A percentile compares a stretch with the other conserved stretches of the same genome.
Evolutionary conservation across 2,113 vertebrate genomes (phyloP).

Genomic region (Cygnus atratus): DNA sequence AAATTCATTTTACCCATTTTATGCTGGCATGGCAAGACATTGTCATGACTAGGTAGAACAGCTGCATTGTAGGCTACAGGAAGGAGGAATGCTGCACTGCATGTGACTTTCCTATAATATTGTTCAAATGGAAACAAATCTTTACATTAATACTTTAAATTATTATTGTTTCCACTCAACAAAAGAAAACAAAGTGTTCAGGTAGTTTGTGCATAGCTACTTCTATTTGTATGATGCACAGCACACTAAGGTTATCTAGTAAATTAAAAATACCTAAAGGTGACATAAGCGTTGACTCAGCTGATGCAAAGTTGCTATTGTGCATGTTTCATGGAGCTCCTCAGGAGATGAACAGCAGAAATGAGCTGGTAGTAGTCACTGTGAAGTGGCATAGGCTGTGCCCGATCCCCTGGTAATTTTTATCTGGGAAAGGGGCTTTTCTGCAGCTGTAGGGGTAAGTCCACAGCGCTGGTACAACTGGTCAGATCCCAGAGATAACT

Average conservation of each 20-base stretch:
- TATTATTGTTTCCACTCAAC: not conserved
- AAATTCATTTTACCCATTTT: constrained; percentile 31
- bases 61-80: constrained; percentile 18
- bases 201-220: not conserved
- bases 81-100: not conserved
- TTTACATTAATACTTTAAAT: not conserved
- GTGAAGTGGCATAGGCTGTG: not conserved
- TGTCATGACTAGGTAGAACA: constrained; percentile 51
- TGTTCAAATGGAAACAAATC: not conserved
- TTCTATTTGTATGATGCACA: not conserved
- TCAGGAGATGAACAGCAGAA: not conserved
- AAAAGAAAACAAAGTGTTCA: not conserved
- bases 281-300: not conserved
- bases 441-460: not conserved
- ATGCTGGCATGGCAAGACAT: constrained; percentile 22
- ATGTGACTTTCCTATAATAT: not conserved
- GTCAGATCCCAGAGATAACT: constrained; percentile 38
- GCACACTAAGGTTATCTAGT: not conserved
- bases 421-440: constrained; percentile 44
- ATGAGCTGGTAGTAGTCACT: not conserved
- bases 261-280: not conserved
- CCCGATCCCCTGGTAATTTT: constrained; percentile 48
- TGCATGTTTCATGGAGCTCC: not conserved
- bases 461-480: constrained; percentile 12
- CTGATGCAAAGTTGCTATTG: not conserved